Conservation (phyloP, 2,797 vertebrate genomes). For the Choloepus didactylus region DNA sequence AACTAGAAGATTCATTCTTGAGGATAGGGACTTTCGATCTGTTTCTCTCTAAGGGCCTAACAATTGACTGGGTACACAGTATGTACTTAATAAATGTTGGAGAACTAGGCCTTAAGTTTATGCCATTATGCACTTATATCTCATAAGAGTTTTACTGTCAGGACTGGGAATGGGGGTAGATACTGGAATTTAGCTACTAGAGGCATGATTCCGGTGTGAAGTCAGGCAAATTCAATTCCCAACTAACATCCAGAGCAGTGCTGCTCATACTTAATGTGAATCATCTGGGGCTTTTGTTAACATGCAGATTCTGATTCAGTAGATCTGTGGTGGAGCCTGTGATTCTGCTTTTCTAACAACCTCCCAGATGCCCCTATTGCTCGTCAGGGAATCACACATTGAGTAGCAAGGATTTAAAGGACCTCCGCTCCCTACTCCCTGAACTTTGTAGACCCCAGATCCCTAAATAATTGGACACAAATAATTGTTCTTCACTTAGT, state of each 20-base stretch:
- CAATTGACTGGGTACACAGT: background rate
- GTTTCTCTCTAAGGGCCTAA: slow-evolving; percentile 15
- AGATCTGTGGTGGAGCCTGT: background rate
- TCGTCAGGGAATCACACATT: background rate
- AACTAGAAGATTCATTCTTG: background rate
- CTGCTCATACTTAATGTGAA: background rate
- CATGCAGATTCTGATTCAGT: slow-evolving; percentile 19
- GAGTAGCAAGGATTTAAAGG: slow-evolving; percentile 7
- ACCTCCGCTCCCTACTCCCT: background rate
- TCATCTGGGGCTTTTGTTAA: background rate
- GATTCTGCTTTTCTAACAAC: slow-evolving; percentile 37
- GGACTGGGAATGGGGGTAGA: background rate
- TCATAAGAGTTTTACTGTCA: slow-evolving; percentile 15
- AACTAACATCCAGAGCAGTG: background rate
- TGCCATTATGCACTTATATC: background rate
- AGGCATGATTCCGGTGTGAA: slow-evolving; percentile 30
- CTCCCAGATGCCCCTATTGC: background rate
- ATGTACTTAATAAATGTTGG: background rate
- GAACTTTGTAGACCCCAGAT: background rate
- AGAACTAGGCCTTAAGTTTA: background rate
- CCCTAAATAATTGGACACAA: slow-evolving; percentile 28
- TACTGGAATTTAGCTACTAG: background rate
- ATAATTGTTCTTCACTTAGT: background rate
- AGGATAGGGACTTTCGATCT: background rate
- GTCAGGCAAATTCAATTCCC: background rate